These are phyloP conservation scores for Tholera decimalis DNA, from an alignment of 2,888 invertebrate species.

Conservation along the genomic window DNA sequence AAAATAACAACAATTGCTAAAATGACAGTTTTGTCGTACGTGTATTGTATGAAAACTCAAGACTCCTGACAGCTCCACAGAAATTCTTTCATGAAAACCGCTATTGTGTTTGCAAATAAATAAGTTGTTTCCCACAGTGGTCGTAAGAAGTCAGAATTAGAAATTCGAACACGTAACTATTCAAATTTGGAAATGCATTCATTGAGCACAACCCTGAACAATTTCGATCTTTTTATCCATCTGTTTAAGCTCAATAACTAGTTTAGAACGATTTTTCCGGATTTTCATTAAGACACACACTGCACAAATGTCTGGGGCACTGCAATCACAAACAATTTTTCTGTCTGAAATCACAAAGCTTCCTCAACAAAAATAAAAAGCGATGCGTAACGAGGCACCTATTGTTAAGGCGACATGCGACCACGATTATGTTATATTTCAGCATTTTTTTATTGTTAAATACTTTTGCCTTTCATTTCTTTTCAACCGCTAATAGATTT, in stretches of 20 bases:
- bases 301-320: neutral
- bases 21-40: neutral
- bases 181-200: constrained; percentile 29
- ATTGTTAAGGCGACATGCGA: neutral
- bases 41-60: neutral
- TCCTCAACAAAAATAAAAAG: neutral
- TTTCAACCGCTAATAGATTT: constrained; percentile 37
- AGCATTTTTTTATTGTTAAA: neutral
- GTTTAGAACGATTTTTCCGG: neutral
- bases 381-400: neutral
- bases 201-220: constrained; percentile 33
- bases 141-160: constrained; percentile 49
- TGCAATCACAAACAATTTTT: neutral
- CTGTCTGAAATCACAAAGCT: neutral
- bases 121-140: constrained; percentile 31
- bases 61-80: neutral
- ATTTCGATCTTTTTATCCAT: no score
- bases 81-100: constrained; percentile 17
- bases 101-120: constrained; percentile 34
- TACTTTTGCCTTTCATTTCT: constrained; percentile 5
- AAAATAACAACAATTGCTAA: neutral
- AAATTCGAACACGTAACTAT: constrained; percentile 39
- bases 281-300: neutral
- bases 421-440: neutral
- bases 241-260: neutral